phyloP scores from a whole-genome alignment of 2,888 invertebrate species.

The Nomada lathburiana region DNA sequence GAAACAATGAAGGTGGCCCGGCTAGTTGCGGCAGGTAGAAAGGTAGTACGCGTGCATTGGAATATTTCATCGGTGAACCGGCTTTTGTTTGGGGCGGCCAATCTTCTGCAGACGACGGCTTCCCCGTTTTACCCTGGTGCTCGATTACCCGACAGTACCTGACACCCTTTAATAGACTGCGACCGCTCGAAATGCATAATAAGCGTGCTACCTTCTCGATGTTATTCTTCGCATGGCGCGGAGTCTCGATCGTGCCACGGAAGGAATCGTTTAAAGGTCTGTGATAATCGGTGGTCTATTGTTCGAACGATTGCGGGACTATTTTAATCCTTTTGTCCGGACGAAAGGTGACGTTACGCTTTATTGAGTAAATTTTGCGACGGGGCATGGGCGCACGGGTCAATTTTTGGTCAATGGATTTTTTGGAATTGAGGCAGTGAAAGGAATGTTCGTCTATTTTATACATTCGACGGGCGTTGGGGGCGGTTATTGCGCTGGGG shows the following conservation, averaged over 20 bases:
- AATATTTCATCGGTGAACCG: slow-evolving; percentile 3
- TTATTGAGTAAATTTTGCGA: background rate
- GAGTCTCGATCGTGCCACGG: background rate
- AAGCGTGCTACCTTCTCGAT: background rate
- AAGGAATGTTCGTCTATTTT: too few species aligned
- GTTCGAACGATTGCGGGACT: background rate
- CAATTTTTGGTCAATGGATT: too few species aligned
- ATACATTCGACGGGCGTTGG: too few species aligned
- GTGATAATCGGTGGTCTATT: background rate
- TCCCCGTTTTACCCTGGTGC: background rate
- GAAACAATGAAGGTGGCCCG: background rate
- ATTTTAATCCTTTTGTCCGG: background rate
- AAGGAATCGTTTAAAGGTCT: background rate
- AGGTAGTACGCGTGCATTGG: background rate
- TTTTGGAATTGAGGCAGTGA: too few species aligned
- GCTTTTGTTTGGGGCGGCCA: background rate
- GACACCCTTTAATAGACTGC: background rate
- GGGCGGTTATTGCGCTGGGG: too few species aligned
- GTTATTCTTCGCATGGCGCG: background rate
- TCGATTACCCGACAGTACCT: slow-evolving; percentile 6
- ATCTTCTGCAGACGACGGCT: background rate
- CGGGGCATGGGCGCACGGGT: background rate
- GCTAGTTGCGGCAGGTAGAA: too few species aligned
- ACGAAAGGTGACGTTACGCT: background rate
- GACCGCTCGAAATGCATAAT: background rate